phyloP scores from a whole-genome alignment of 2,888 invertebrate genomes.

The Pelosia muscerda region DNA sequence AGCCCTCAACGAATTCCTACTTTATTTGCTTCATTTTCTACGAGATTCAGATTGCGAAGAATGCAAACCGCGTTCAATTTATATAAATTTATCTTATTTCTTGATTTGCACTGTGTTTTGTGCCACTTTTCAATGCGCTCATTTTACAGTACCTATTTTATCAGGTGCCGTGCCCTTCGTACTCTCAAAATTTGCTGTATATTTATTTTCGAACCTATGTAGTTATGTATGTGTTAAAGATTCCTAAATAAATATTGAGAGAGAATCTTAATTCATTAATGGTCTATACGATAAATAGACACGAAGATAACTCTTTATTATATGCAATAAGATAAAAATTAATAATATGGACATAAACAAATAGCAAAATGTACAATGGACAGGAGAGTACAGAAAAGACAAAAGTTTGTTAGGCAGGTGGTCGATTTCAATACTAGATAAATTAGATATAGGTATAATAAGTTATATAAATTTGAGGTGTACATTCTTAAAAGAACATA shows the following conservation, averaged over 20 bases:
- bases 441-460: no score
- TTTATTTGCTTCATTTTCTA: slow-evolving; percentile 77
- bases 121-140: neutral
- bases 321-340: no score
- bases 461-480: no score
- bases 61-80: slow-evolving; percentile 75
- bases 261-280: neutral
- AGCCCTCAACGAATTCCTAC: slow-evolving; percentile 59
- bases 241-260: neutral
- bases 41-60: slow-evolving; percentile 74
- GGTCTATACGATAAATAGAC: no score
- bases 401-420: no score
- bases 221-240: neutral
- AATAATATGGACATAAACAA: no score
- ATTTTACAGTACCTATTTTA: neutral
- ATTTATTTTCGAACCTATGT: neutral
- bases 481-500: no score
- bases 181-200: neutral
- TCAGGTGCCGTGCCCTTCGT: neutral
- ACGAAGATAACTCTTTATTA: no score
- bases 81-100: slow-evolving; percentile 65
- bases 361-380: no score
- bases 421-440: no score
- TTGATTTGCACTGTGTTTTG: slow-evolving; percentile 32
- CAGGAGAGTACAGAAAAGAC: no score